phyloP scores from a whole-genome alignment of 2,888 invertebrate genomes.

The Drosophila birchii region DNA sequence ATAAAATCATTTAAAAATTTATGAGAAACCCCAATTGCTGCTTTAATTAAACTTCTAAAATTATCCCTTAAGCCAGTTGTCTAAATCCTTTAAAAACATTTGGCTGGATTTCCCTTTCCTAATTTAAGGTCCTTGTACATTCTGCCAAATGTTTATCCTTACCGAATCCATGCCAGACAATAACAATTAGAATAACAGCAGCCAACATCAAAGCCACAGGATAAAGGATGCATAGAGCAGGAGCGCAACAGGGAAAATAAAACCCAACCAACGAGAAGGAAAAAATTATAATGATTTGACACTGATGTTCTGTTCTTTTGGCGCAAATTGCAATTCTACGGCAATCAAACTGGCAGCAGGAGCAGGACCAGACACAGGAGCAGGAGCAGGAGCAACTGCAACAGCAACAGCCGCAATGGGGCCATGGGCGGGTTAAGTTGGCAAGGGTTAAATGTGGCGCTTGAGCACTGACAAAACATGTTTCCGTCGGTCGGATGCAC shows the following conservation, averaged over 20 bases:
- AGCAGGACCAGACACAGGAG: conserved; percentile 50
- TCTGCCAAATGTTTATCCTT: conserved; percentile 36
- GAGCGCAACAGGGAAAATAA: conserved; percentile 11
- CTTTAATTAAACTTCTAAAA: not conserved
- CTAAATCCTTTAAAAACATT: conserved; percentile 1
- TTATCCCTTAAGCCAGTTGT: conserved; percentile 7
- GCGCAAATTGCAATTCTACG: conserved; percentile 80
- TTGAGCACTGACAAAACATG: conserved; percentile 78
- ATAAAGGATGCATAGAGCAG: conserved; percentile 4
- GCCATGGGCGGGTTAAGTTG: conserved; percentile 35
- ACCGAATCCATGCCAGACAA: conserved; percentile 23
- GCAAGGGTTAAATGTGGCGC: conserved; percentile 73
- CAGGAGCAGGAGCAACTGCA: conserved; percentile 56
- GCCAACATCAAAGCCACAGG: conserved; percentile 14
- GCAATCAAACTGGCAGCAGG: conserved; percentile 75
- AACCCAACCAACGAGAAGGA: conserved; percentile 19
- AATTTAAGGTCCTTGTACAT: conserved; percentile 5
- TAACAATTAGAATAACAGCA: conserved; percentile 37
- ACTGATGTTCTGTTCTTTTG: conserved; percentile 77
- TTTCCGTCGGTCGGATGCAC: conserved; percentile 56
- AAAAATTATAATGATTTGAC: conserved; percentile 80
- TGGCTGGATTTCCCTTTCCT: not conserved
- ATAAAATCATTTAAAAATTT: not conserved
- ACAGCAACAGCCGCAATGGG: conserved; percentile 35
- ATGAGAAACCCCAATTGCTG: not conserved